phyloP scores from a whole-genome alignment of 35 echinoderm and acorn worm species.

The Ophiothrix spiculata region DNA sequence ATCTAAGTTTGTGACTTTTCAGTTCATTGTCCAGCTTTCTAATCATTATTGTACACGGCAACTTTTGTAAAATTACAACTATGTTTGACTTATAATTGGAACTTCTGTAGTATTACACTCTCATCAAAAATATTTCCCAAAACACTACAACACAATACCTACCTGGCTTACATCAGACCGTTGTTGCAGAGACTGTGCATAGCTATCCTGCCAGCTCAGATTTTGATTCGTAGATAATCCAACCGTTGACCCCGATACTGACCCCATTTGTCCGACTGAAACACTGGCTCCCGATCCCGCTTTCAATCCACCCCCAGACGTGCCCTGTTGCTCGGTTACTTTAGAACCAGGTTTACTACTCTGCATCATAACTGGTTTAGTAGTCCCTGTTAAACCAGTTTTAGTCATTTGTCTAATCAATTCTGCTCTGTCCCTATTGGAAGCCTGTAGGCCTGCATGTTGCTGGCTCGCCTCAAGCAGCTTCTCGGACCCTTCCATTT shows the following conservation, averaged over 20 bases:
- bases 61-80: too few species aligned
- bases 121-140: too few species aligned
- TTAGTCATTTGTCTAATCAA: background rate
- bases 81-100: too few species aligned
- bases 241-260: background rate
- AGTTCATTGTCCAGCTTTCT: too few species aligned
- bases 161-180: too few species aligned
- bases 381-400: too few species aligned
- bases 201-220: background rate
- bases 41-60: too few species aligned
- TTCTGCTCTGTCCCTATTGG: background rate
- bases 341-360: background rate
- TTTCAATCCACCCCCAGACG: background rate
- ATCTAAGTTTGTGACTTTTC: too few species aligned
- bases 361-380: too few species aligned
- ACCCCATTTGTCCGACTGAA: background rate
- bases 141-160: too few species aligned
- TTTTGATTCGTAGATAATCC: background rate
- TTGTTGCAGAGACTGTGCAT: background rate
- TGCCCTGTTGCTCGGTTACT: background rate
- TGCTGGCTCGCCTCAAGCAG: too few species aligned
- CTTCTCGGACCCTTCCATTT: background rate
- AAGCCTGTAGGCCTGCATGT: background rate
- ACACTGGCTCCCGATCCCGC: background rate
- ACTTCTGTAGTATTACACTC: too few species aligned